Evolutionary conservation across 2,888 invertebrate genomes (phyloP), one percentile per base, ranked within the genome.

Genomic region (Nomada fucata): DNA sequence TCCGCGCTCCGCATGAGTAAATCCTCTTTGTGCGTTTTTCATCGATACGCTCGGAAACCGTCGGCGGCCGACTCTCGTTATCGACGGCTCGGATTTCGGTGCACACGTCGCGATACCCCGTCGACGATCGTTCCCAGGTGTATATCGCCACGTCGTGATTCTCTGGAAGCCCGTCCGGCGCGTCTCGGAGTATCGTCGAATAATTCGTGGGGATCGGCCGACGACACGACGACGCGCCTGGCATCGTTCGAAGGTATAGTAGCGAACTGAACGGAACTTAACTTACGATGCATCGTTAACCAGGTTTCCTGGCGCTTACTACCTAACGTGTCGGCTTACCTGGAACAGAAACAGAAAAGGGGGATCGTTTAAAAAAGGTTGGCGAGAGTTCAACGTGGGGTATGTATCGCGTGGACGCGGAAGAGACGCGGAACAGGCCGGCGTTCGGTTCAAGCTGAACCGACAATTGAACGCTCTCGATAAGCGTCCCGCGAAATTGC

Each of bases 321-420:
- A 53, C 18, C 57, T 2, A 26, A 36, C 52, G 47, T 20, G 10
- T 29, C 71, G n/a, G 79, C 90, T 79, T 90, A 91, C 91, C 91
- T 90, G 89, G 7, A 91, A 91, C 90, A 90, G 42, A 89, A 79
- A 88, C 47, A 57, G 47, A 68, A 52, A 68, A 74, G 70, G 29
- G 10, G 13, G 52, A n/a, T 23, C 0, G 18, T 50, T 59, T 26
- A 53, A 52, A 73, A 73, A 20, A 18, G 15, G 5, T 20, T 23
- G 23, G 7, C 20, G 53, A 18, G 9, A 29, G 26, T 59, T 23
- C 18, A 9, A 15, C 0, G 18, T 1, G 15, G 18, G n/a, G 52
- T n/a, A 53, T 18, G n/a, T 2, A 55, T 55, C 20, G 55, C n/a
- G 55, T 55, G 2, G 23, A 15, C 13, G 18, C 3, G 13, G 26